Evolutionary conservation across 2,797 vertebrate genomes (phyloP).

Genomic region (Protosalanx chinensis): DNA sequence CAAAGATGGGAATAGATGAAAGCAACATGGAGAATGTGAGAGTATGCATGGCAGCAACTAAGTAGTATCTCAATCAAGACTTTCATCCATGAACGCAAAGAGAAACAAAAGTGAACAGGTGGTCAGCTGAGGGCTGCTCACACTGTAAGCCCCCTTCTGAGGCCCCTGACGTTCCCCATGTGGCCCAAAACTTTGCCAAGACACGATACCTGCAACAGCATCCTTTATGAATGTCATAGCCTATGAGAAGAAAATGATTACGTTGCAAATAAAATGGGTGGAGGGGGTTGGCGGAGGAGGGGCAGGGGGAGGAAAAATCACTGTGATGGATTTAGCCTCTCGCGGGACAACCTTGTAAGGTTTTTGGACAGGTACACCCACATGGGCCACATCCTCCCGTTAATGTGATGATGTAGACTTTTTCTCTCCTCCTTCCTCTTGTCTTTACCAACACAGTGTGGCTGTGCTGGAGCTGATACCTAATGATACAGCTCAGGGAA

Average conservation of each 20-base stretch:
- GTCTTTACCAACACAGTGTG: conserved; percentile 53
- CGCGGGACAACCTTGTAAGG: conserved; percentile 79
- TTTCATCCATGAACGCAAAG: too few species aligned
- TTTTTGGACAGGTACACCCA: conserved; percentile 72
- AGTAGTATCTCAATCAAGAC: neutral
- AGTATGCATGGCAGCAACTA: neutral
- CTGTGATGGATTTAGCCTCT: conserved; percentile 78
- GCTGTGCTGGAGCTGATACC: conserved; percentile 55
- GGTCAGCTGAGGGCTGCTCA: conserved; percentile 31
- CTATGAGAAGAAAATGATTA: conserved; percentile 79
- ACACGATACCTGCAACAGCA: conserved; percentile 57
- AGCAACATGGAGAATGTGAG: neutral
- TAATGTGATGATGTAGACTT: conserved; percentile 32
- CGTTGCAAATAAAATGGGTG: conserved; percentile 73
- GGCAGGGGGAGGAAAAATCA: conserved; percentile 66
- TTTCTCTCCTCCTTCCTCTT: conserved; percentile 43
- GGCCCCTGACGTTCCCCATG: conserved; percentile 41
- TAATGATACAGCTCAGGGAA: conserved; percentile 68
- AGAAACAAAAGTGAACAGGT: conserved; percentile 3
- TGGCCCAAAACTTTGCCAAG: conserved; percentile 66
- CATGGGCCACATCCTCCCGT: conserved; percentile 53
- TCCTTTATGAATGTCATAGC: conserved; percentile 81
- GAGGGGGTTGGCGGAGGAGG: conserved; percentile 40
- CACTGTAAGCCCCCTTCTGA: conserved; percentile 49
- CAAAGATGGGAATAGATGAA: neutral